Evolutionary conservation across 2,797 vertebrate species (phyloP).

Genomic region (Argentina silus): DNA sequence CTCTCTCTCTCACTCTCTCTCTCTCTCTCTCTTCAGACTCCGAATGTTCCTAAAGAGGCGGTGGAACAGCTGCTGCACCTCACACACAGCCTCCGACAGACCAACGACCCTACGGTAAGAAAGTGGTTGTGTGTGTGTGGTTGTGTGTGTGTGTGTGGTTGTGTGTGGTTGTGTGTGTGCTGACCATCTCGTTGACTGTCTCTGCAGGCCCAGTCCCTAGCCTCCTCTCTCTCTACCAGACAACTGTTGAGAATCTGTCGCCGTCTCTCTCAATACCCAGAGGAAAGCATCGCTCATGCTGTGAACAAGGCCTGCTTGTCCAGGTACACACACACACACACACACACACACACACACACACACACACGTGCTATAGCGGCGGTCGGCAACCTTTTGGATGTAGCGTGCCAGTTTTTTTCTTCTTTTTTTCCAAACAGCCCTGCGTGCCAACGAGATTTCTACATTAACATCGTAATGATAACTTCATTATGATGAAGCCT

Average conservation of each 20-base stretch:
- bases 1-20: neutral
- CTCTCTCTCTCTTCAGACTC: conserved; percentile 72
- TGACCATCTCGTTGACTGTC: neutral
- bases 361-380: neutral
- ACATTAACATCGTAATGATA: too few relatives aligned
- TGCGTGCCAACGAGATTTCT: too few relatives aligned
- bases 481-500: too few relatives aligned
- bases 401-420: too few relatives aligned
- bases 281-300: conserved; percentile 86
- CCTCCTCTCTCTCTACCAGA: conserved; percentile 92
- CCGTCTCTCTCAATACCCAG: conserved; percentile 87
- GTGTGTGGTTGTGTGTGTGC: conserved; percentile 24
- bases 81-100: conserved; percentile 87
- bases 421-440: too few relatives aligned
- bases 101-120: conserved; percentile 86
- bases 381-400: neutral
- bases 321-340: conserved; percentile 75
- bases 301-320: conserved; percentile 96
- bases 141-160: conserved; percentile 28
- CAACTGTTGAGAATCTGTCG: conserved; percentile 91
- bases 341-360: neutral
- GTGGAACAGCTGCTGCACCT: conserved; percentile 87
- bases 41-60: conserved; percentile 82
- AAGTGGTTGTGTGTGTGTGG: conserved; percentile 10
- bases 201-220: conserved; percentile 88